These are phyloP conservation scores for Odontomyia ornata DNA, from an alignment of 2,888 invertebrate species.

Conservation along the genomic window DNA sequence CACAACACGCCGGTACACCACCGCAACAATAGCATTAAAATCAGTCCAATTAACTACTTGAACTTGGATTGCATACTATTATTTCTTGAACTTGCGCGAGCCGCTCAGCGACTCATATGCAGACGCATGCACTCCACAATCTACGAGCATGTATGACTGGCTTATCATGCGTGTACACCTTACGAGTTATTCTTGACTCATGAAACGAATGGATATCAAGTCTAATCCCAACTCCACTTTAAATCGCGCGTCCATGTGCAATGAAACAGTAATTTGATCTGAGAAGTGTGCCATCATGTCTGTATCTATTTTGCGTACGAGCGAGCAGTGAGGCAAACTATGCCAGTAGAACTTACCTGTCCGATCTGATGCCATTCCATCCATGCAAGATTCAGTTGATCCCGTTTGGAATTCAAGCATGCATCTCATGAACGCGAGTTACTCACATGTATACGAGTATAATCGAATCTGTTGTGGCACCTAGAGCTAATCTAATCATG, in stretches of 20 bases:
- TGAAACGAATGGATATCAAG: no score
- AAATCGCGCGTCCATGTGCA: neutral
- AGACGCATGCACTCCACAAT: no score
- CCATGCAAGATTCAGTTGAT: constrained; percentile 33
- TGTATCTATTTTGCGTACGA: constrained; percentile 38
- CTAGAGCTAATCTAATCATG: neutral
- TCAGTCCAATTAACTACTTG: constrained; percentile 13
- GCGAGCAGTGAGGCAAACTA: neutral
- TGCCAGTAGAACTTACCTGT: constrained; percentile 39
- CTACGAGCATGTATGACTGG: no score
- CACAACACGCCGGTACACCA: no score
- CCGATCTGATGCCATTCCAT: constrained; percentile 31
- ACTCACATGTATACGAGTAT: neutral
- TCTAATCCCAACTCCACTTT: neutral
- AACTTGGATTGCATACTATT: constrained; percentile 23
- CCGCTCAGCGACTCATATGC: neutral
- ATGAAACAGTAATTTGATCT: constrained; percentile 46
- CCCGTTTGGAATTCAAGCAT: constrained; percentile 1
- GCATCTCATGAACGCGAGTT: neutral
- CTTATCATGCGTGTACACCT: no score
- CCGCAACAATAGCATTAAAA: constrained; percentile 11
- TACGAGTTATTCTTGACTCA: no score
- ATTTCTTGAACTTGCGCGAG: neutral
- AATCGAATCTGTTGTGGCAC: neutral
- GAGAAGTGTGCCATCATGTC: constrained; percentile 47